Evolutionary conservation across 2,113 vertebrate genomes (phyloP).

Genomic region (Hypocryptadius cinnamomeus): DNA sequence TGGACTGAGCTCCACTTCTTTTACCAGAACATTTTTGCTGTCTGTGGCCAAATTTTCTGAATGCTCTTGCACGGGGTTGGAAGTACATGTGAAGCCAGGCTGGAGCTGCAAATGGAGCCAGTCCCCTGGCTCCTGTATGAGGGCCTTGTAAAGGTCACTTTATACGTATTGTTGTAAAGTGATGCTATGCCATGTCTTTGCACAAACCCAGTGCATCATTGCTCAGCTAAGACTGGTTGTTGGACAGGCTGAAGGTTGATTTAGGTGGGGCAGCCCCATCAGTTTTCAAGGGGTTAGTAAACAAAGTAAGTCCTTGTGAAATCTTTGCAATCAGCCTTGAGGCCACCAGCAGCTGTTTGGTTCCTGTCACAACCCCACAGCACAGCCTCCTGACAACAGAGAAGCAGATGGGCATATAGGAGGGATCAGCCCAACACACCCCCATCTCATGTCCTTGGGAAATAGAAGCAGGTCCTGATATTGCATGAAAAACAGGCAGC

Average conservation of each 20-base stretch:
- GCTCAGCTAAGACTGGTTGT: neutral
- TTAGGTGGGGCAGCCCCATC: neutral
- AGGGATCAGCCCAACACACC: neutral
- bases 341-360: neutral
- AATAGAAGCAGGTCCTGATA: neutral
- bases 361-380: neutral
- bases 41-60: neutral
- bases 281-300: neutral
- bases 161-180: neutral
- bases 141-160: neutral
- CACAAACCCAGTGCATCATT: neutral
- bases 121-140: neutral
- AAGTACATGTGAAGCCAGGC: neutral
- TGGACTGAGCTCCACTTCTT: neutral
- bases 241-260: neutral
- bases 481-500: neutral
- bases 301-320: neutral
- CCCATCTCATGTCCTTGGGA: neutral
- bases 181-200: neutral
- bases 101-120: neutral
- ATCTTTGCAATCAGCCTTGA: neutral
- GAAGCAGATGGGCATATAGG: neutral
- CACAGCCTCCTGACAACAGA: neutral
- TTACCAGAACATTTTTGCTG: neutral
- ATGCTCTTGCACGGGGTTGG: rapidly evolving